Evolutionary conservation across 1,140 invertebrate species (phyloP).

Genomic region (Bombus terrestris): DNA sequence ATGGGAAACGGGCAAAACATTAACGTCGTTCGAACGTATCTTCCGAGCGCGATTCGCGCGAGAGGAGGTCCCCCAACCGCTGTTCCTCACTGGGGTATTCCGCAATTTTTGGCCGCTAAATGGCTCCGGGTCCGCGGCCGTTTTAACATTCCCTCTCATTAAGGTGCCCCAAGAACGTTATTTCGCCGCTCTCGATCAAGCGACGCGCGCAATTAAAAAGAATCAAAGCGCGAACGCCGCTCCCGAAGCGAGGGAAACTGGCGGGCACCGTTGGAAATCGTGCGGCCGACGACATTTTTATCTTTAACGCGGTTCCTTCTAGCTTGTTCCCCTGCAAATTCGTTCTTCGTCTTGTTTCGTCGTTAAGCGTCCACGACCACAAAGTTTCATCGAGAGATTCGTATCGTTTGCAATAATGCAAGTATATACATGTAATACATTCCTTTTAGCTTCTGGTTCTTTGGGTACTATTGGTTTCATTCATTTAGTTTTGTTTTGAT

Average conservation of each 20-base stretch:
- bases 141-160: conserved; percentile 65
- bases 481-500: no score
- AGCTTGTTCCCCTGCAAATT: background rate
- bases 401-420: background rate
- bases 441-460: background rate
- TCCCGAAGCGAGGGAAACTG: background rate
- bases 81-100: conserved; percentile 37
- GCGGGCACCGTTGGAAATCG: conserved; percentile 19
- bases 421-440: background rate
- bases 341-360: conserved; percentile 10
- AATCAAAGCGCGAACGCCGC: conserved; percentile 24
- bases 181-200: conserved; percentile 55
- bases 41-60: conserved; percentile 46
- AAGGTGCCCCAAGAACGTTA: conserved; percentile 55
- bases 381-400: background rate
- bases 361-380: background rate
- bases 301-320: background rate
- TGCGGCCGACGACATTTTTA: conserved; percentile 15
- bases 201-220: conserved; percentile 52
- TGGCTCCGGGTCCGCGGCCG: conserved; percentile 32
- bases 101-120: conserved; percentile 58
- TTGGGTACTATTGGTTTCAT: no score
- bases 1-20: conserved; percentile 17
- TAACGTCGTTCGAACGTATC: conserved; percentile 41
- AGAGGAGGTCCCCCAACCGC: conserved; percentile 3